A percentile compares a stretch with the other conserved stretches of the same genome.
phyloP scores from a whole-genome alignment of 2,888 invertebrate species.

The Phlogophora meticulosa region DNA sequence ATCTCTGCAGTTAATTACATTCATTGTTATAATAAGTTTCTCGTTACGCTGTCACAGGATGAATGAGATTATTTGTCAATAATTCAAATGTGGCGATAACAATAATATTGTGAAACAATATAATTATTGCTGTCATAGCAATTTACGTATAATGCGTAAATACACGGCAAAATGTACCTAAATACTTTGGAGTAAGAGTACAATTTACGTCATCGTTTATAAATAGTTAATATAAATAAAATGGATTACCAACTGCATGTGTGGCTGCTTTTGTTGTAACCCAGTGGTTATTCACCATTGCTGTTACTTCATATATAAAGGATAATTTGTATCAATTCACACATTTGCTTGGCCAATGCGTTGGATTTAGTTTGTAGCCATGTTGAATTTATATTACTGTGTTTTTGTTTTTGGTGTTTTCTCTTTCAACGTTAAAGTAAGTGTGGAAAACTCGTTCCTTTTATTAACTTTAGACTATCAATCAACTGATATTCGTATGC shows the following conservation, averaged over 20 bases:
- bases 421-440: slow-evolving; percentile 44
- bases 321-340: slow-evolving; percentile 71
- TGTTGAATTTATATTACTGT: slow-evolving; percentile 39
- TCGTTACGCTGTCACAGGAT: slow-evolving; percentile 46
- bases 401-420: slow-evolving; percentile 41
- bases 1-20: slow-evolving; percentile 17
- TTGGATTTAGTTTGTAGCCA: slow-evolving; percentile 38
- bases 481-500: no score
- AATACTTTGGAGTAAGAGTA: not conserved
- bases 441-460: not conserved
- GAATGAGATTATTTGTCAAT: slow-evolving; percentile 60
- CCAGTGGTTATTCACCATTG: slow-evolving; percentile 51
- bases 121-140: slow-evolving; percentile 43
- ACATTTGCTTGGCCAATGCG: slow-evolving; percentile 71
- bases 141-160: slow-evolving; percentile 19
- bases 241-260: slow-evolving; percentile 47
- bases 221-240: slow-evolving; percentile 43
- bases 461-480: no score
- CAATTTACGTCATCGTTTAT: not conserved
- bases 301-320: slow-evolving; percentile 70
- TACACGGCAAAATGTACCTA: slow-evolving; percentile 35
- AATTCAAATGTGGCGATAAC: slow-evolving; percentile 40
- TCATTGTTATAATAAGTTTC: slow-evolving; percentile 27
- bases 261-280: slow-evolving; percentile 47
- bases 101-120: slow-evolving; percentile 56